Percentiles rank a stretch among this genome's conserved stretches.
phyloP scores from a whole-genome alignment of 2,797 vertebrate species.

The Chelidonichthys spinosus region DNA sequence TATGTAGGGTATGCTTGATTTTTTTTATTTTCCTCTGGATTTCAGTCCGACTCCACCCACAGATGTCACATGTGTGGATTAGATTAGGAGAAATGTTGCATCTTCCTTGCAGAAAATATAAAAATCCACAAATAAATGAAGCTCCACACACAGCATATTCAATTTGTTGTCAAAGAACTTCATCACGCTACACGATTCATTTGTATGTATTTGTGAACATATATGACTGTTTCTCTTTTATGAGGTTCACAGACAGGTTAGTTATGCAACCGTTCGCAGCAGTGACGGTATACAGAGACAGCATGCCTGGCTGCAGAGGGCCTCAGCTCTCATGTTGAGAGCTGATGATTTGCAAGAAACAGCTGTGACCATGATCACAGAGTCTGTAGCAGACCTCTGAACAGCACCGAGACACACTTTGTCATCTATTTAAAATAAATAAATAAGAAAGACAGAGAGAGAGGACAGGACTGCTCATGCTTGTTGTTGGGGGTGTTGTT shows the following conservation, averaged over 20 bases:
- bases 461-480: background rate
- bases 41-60: conserved; percentile 23
- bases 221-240: background rate
- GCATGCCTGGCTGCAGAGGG: conserved; percentile 15
- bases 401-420: background rate
- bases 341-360: conserved; percentile 18
- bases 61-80: conserved; percentile 1
- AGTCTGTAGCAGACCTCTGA: background rate
- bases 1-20: conserved; percentile 32
- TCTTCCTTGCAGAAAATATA: background rate
- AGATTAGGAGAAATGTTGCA: background rate
- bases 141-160: background rate
- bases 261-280: conserved; percentile 21
- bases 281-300: conserved; percentile 14
- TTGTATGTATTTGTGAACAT: conserved; percentile 4
- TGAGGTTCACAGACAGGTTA: conserved; percentile 12
- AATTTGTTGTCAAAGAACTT: background rate
- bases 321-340: conserved; percentile 2
- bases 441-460: background rate
- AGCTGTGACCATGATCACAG: background rate
- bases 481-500: conserved; percentile 26
- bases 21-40: conserved; percentile 46
- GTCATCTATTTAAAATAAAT: too few relatives aligned
- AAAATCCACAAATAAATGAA: background rate
- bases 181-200: background rate